phyloP scores from a whole-genome alignment of 2,888 invertebrate genomes.

The Hyppa rectilinea region DNA sequence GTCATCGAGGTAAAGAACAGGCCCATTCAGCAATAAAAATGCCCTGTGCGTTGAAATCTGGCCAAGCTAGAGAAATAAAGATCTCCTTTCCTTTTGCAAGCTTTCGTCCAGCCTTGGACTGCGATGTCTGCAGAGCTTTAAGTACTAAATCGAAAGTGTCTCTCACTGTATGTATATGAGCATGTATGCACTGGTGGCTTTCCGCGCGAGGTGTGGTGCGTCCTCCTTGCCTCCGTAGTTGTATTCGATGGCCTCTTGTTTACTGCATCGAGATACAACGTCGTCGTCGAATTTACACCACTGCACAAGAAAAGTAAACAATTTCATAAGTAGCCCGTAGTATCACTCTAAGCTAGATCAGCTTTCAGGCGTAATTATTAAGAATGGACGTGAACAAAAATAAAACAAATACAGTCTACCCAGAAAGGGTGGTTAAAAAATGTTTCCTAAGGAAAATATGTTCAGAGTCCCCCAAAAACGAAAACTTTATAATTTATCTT shows the following conservation, averaged over 20 bases:
- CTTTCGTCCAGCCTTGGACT: neutral
- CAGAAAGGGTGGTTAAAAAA: neutral
- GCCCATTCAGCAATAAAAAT: no score
- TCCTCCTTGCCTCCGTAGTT: constrained; percentile 99
- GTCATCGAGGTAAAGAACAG: no score
- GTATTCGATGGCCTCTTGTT: constrained; percentile 98
- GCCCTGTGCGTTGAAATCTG: neutral
- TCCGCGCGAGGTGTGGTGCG: constrained; percentile 96
- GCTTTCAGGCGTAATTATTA: neutral
- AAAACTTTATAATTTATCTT: constrained; percentile 49
- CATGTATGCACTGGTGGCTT: constrained; percentile 99
- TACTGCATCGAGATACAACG: constrained; percentile 98
- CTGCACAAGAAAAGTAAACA: constrained; percentile 80
- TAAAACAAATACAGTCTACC: constrained; percentile 33
- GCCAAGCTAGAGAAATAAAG: neutral
- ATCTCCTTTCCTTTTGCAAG: neutral
- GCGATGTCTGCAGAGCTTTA: neutral
- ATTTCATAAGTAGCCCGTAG: neutral
- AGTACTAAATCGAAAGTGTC: neutral
- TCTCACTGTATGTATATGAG: constrained; percentile 96
- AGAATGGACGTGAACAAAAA: neutral
- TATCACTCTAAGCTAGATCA: neutral
- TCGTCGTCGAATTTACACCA: constrained; percentile 99
- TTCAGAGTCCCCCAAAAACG: constrained; percentile 5
- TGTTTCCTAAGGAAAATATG: constrained; percentile 11